A percentile compares a stretch with the other conserved stretches of the same genome.
phyloP scores from a whole-genome alignment of 1,140 invertebrate genomes.

The Holcopasites calliopsidis region DNA sequence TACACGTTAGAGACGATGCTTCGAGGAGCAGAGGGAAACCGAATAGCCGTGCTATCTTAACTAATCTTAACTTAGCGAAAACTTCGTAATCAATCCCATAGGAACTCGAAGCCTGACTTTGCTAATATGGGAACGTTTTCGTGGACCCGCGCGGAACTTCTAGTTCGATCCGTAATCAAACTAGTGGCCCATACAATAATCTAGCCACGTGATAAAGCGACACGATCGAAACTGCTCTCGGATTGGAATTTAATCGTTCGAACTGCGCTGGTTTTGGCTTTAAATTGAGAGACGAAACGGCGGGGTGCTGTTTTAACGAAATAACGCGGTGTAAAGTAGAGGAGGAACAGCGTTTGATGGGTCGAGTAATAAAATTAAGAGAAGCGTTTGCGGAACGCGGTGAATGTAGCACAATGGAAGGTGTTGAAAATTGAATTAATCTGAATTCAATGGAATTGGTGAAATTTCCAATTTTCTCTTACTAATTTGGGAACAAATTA shows the following conservation, averaged over 20 bases:
- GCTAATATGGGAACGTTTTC: conserved; percentile 7
- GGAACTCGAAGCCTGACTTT: conserved; percentile 11
- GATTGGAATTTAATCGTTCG: neutral
- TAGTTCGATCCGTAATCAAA: conserved; percentile 31
- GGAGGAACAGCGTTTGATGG: neutral
- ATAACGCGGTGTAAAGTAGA: neutral
- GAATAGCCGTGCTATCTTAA: conserved; percentile 41
- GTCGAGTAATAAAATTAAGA: neutral
- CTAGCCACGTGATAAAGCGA: neutral
- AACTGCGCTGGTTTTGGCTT: neutral
- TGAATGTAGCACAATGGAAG: too few relatives aligned
- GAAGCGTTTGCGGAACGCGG: too few relatives aligned
- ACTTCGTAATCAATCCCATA: conserved; percentile 37
- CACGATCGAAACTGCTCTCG: neutral
- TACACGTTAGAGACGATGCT: neutral
- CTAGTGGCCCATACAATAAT: conserved; percentile 30
- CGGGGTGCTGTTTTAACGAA: too few relatives aligned
- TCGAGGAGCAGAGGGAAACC: neutral
- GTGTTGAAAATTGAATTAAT: too few relatives aligned
- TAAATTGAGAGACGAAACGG: neutral
- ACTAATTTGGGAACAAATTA: too few relatives aligned
- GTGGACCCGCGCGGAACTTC: neutral
- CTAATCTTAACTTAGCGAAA: conserved; percentile 48
- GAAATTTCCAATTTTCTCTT: too few relatives aligned
- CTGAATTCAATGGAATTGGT: too few relatives aligned